These are phyloP conservation scores for Rhynchotus rufescens DNA, from an alignment of 2,797 vertebrate species.

Conservation along the genomic window DNA sequence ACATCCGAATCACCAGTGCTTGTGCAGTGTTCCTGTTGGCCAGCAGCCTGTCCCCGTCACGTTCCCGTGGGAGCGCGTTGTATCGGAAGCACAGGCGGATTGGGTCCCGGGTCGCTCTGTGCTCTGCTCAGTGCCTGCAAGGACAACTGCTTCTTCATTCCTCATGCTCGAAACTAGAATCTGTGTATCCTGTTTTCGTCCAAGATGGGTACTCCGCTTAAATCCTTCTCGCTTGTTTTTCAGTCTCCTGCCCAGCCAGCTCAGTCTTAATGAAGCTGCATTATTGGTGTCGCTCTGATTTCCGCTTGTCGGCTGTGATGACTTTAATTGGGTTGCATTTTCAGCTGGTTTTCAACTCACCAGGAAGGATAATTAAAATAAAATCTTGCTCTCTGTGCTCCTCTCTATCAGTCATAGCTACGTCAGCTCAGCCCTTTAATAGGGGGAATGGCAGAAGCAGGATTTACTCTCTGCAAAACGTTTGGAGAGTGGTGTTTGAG, in stretches of 20 bases:
- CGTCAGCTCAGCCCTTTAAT: background rate
- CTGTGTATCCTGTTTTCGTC: background rate
- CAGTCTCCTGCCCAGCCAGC: background rate
- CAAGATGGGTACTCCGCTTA: background rate
- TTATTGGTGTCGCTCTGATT: background rate
- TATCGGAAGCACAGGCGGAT: background rate
- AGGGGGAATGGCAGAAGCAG: background rate
- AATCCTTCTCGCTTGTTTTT: background rate
- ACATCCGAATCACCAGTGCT: rapidly evolving
- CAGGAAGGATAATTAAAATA: constrained; percentile 39
- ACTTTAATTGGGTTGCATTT: constrained; percentile 43
- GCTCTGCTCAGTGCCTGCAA: background rate
- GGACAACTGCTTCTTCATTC: background rate
- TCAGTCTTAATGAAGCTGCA: background rate
- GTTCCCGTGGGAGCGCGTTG: background rate
- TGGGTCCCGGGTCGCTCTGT: background rate
- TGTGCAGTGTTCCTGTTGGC: background rate
- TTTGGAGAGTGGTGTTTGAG: background rate
- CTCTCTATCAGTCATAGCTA: background rate
- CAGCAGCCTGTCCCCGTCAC: background rate
- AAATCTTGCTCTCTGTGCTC: background rate
- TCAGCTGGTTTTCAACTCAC: constrained; percentile 45
- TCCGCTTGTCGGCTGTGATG: background rate
- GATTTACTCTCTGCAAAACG: background rate
- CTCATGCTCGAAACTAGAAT: background rate